Conservation (phyloP, 2,113 vertebrate genomes). For the Pseudolaguvia tuberculata region DNA sequence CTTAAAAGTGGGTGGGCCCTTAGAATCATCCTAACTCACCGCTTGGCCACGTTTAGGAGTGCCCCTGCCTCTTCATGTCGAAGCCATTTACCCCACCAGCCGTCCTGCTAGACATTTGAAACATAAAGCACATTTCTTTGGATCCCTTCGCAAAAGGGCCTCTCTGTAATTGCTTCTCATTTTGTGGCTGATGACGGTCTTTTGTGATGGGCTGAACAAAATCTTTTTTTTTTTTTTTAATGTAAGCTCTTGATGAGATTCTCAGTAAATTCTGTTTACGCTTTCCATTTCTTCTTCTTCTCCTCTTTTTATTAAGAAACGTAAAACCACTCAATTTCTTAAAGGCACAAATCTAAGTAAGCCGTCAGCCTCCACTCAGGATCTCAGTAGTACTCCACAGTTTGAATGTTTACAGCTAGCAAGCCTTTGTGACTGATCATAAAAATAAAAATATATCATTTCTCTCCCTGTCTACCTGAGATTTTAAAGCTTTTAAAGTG, state of each 20-base stretch:
- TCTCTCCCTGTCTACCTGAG: conserved; percentile 10
- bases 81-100: conserved; percentile 60
- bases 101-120: conserved; percentile 38
- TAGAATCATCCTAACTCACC: no score
- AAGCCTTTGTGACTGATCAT: background rate
- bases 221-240: conserved; percentile 53
- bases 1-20: no score
- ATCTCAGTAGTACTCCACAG: background rate
- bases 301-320: background rate
- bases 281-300: conserved; percentile 27
- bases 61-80: conserved; percentile 41
- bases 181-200: conserved; percentile 54
- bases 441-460: conserved; percentile 8
- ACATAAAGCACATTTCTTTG: conserved; percentile 42
- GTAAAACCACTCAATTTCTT: background rate
- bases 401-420: background rate
- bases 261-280: conserved; percentile 29
- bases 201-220: conserved; percentile 59
- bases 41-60: no score
- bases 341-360: background rate
- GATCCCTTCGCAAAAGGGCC: conserved; percentile 43
- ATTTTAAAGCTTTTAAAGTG: background rate
- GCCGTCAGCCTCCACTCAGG: background rate
- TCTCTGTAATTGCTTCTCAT: conserved; percentile 58
- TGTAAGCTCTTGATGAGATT: conserved; percentile 49